Percentiles rank a stretch among this genome's conserved stretches.
These are phyloP conservation scores for Phyllostomus hastatus DNA, from an alignment of 2,113 vertebrate species.

Conservation along the genomic window DNA sequence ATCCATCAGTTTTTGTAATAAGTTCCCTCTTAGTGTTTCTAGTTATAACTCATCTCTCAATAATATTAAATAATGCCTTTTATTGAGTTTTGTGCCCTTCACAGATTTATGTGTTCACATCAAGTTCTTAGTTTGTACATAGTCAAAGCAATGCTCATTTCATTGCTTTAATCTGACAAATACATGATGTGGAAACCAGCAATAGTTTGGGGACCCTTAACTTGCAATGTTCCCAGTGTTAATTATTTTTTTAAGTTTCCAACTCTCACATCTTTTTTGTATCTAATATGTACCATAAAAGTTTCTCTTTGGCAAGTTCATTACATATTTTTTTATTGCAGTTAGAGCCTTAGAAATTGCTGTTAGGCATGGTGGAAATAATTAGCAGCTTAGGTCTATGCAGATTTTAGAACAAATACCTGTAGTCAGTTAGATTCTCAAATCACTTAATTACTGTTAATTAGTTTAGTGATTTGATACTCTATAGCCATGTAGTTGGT, in stretches of 20 bases:
- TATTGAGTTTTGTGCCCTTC: conserved; percentile 14
- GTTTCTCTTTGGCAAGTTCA: conserved; percentile 24
- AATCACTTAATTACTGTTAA: conserved; percentile 29
- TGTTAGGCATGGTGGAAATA: conserved; percentile 46
- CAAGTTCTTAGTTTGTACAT: neutral
- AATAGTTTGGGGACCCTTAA: neutral
- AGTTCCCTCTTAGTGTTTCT: neutral
- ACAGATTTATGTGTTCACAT: conserved; percentile 33
- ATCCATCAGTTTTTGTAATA: conserved; percentile 12
- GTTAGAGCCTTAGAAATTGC: conserved; percentile 14
- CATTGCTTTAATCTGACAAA: conserved; percentile 5
- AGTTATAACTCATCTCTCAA: conserved; percentile 22
- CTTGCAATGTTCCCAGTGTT: neutral
- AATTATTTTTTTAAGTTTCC: conserved; percentile 12
- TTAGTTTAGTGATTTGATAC: neutral
- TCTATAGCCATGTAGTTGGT: neutral
- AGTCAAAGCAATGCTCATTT: conserved; percentile 27
- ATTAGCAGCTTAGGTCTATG: conserved; percentile 3
- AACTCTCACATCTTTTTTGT: conserved; percentile 1
- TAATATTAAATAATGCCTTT: neutral
- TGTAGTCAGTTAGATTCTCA: conserved; percentile 18
- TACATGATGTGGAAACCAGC: neutral
- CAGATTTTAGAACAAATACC: conserved; percentile 46
- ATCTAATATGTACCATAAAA: conserved; percentile 27
- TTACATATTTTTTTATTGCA: conserved; percentile 25